Evolutionary conservation across 2,113 vertebrate species (phyloP).

Genomic region (Butastur rufipennis): DNA sequence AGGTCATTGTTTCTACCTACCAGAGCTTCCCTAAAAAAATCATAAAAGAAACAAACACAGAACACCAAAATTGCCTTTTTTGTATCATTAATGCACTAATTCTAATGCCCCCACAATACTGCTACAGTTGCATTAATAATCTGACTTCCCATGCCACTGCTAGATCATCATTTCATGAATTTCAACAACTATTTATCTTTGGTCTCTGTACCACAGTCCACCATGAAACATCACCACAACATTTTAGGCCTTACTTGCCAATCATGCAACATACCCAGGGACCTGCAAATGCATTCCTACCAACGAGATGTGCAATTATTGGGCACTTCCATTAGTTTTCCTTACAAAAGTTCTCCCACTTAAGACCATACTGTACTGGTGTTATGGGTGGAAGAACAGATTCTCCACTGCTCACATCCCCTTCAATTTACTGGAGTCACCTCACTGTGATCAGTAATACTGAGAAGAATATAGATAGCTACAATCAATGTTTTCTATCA

Average conservation of each 20-base stretch:
- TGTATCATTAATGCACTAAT: not conserved
- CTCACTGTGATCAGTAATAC: not conserved
- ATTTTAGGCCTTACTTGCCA: not conserved
- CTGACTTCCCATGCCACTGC: not conserved
- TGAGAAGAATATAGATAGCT: not conserved
- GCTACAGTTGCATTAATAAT: not conserved
- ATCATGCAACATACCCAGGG: not conserved
- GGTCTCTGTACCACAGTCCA: not conserved
- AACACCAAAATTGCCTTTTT: not conserved
- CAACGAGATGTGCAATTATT: not conserved
- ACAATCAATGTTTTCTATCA: not conserved
- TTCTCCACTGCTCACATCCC: not conserved
- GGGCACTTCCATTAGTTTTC: not conserved
- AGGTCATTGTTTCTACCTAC: not conserved
- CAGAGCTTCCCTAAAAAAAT: not conserved
- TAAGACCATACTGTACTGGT: not conserved
- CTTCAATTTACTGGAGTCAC: not conserved
- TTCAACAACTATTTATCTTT: not conserved
- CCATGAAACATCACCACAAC: accelerated
- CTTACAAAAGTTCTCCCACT: not conserved
- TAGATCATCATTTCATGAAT: not conserved
- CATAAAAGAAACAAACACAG: not conserved
- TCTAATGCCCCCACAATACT: not conserved
- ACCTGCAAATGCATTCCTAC: not conserved
- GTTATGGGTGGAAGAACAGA: not conserved